These are phyloP conservation scores for Microtus ochrogaster DNA, from an alignment of 2,113 vertebrate species.

Conservation along the genomic window DNA sequence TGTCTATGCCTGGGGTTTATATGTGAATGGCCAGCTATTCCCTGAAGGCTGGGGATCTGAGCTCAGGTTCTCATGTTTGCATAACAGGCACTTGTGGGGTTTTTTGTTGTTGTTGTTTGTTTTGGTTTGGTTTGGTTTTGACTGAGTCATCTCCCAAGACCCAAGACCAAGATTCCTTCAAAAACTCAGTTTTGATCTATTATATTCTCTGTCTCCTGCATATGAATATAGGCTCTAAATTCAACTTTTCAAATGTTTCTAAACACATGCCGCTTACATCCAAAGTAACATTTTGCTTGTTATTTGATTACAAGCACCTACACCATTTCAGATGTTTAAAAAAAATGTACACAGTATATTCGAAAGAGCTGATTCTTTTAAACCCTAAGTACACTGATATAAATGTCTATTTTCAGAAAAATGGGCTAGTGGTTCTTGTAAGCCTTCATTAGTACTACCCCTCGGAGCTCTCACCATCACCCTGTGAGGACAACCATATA, in stretches of 20 bases:
- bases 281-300: slow-evolving; percentile 18
- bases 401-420: neutral
- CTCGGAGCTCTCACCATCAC: neutral
- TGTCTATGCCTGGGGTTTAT: neutral
- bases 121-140: neutral
- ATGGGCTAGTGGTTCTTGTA: neutral
- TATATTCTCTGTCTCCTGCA: neutral
- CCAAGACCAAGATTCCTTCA: neutral
- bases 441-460: neutral
- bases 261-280: neutral
- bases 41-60: neutral
- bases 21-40: too few species aligned
- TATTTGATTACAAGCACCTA: slow-evolving; percentile 27
- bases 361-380: slow-evolving; percentile 7
- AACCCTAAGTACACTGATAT: neutral
- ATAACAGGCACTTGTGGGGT: too few species aligned
- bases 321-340: slow-evolving; percentile 9
- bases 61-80: neutral
- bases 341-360: slow-evolving; percentile 25
- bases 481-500: neutral
- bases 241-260: slow-evolving; percentile 29
- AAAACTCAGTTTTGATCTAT: neutral
- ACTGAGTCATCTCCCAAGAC: neutral
- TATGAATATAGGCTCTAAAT: neutral
- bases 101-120: too few species aligned